These are phyloP conservation scores for Eumacrocentrus americanus DNA, from an alignment of 2,888 invertebrate species.

Conservation along the genomic window DNA sequence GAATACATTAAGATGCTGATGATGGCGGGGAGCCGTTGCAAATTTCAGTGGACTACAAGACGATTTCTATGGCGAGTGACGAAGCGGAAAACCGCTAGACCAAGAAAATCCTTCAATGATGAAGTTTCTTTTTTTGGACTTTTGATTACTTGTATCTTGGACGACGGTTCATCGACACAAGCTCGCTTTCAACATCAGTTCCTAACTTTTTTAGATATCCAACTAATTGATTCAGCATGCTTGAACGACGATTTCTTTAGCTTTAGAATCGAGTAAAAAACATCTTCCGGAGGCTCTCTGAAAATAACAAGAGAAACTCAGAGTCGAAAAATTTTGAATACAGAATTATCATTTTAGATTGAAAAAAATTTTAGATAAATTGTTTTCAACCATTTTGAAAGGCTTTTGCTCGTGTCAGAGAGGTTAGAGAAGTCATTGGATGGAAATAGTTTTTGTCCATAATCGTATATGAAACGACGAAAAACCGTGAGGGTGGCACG, in stretches of 20 bases:
- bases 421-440: neutral
- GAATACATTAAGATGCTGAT: neutral
- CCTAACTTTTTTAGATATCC: neutral
- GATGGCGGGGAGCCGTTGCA: neutral
- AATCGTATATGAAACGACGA: neutral
- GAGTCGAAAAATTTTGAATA: too few species aligned
- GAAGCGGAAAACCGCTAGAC: constrained; percentile 27
- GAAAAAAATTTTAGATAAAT: too few species aligned
- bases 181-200: constrained; percentile 2
- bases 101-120: neutral
- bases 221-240: constrained; percentile 20
- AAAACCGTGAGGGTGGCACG: constrained; percentile 27
- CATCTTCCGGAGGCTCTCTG: neutral
- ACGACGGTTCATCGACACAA: constrained; percentile 18
- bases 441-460: too few species aligned
- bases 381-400: too few species aligned
- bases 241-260: neutral
- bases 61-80: constrained; percentile 33
- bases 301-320: neutral
- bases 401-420: too few species aligned
- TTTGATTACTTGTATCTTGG: neutral
- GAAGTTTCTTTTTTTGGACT: neutral
- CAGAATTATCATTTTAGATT: too few species aligned
- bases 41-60: constrained; percentile 10
- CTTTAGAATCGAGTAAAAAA: neutral